A percentile compares a stretch with the other conserved stretches of the same genome.
Evolutionary conservation across 2,797 vertebrate species (phyloP).

Genomic region (Crenichthys baileyi): DNA sequence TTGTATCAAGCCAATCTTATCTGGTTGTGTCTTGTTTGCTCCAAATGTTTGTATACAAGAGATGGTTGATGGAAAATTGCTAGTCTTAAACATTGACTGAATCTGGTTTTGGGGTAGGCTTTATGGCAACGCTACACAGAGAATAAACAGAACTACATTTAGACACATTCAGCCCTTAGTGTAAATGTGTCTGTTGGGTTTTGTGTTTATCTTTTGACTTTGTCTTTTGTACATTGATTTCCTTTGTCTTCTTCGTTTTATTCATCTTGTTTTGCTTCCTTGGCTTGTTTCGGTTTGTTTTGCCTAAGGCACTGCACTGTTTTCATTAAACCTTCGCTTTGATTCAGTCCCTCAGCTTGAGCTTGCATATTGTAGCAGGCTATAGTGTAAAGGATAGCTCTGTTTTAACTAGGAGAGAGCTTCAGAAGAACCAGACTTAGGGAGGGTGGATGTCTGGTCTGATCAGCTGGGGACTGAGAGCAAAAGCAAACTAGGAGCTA

Average conservation of each 20-base stretch:
- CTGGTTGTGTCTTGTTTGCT: conserved; percentile 1
- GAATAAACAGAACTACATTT: not conserved
- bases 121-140: not conserved
- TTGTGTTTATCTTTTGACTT: conserved; percentile 1
- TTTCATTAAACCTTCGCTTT: not conserved
- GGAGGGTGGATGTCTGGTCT: not conserved
- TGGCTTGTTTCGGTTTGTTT: not conserved
- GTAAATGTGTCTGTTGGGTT: not conserved
- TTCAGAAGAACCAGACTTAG: not conserved
- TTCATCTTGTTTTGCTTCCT: not conserved
- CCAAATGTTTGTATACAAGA: not conserved
- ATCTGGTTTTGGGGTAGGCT: not conserved
- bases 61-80: not conserved
- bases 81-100: not conserved
- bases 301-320: not conserved
- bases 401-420: not conserved
- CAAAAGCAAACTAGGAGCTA: not conserved
- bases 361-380: not conserved
- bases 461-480: not conserved
- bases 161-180: not conserved
- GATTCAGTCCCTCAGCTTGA: not conserved
- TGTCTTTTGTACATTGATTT: not conserved
- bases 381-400: not conserved
- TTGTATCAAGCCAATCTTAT: not conserved
- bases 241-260: not conserved